Evolutionary conservation across 1,140 invertebrate species (phyloP), one percentile per base, ranked within the genome.

Genomic region (Mamestra configurata): DNA sequence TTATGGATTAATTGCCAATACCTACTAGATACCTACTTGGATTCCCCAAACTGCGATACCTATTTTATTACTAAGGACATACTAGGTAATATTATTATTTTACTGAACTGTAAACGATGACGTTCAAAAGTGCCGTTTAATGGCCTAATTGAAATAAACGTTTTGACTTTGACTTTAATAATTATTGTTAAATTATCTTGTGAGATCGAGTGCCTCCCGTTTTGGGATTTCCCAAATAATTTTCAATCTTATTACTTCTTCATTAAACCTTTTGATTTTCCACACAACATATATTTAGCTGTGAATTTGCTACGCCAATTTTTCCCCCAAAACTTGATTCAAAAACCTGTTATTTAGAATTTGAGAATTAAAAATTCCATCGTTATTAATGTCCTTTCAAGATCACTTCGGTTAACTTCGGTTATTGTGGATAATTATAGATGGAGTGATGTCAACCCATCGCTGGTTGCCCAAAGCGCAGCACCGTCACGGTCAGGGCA

Each of bases 401-500:
- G 27, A 6, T 24, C 11, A 8, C 27, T 31, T 31, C 2, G 27
- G 27, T 31, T 31, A 31, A 31, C 2, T 31, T 31, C n/a, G 27
- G 27, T 31, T n/a, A n/a, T n/a, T n/a, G n/a, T n/a, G n/a, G n/a
- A 31, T 31, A 31, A 46, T 59, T 46, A 75, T 75, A 20, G 57
- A 49, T 37, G 66, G 13, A 49, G 27, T 49, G 57, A 59, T 76
- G 73, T 76, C 73, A 76, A 61, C 22, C 7, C 43, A 49, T 76
- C 40, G 27, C 7, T 13, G 51, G 51, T 78, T 82, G 80, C 72
- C 77, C 79, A 81, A 81, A 78, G 84, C 82, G 80, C 79, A 75
- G 70, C 61, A 66, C 75, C 77, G 79, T 84, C 81, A 83, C 86
- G 85, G 79, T 59, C 66, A 59, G 86, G 84, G 82, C 84, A 86